Percentiles rank a stretch among this genome's conserved stretches.
Evolutionary conservation across 2,888 invertebrate genomes (phyloP).

Genomic region (Mechanitis mazaeus): DNA sequence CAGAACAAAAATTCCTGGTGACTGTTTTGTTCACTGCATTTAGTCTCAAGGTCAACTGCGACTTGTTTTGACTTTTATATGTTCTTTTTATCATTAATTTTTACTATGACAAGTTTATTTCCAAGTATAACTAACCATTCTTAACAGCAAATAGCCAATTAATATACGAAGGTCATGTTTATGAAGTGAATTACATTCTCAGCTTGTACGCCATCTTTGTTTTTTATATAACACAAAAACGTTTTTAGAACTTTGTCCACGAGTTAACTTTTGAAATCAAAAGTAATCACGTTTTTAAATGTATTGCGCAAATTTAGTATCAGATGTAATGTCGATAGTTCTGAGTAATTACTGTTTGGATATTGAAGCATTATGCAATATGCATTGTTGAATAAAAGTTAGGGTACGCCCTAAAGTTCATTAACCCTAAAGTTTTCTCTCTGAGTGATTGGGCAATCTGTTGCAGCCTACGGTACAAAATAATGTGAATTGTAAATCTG

Average conservation of each 20-base stretch:
- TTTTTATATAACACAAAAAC: too few relatives aligned
- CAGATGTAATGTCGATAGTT: slow-evolving; percentile 8
- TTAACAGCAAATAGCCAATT: background rate
- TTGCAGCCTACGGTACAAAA: slow-evolving; percentile 1
- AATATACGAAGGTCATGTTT: background rate
- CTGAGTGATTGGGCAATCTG: slow-evolving; percentile 1
- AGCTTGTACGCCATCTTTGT: too few relatives aligned
- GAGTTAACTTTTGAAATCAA: slow-evolving; percentile 6
- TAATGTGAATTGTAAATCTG: background rate
- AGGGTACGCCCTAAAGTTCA: slow-evolving; percentile 24
- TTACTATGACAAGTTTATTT: background rate
- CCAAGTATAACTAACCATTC: background rate
- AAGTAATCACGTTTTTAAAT: slow-evolving; percentile 1
- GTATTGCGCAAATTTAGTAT: slow-evolving; percentile 17
- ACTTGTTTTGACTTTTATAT: background rate
- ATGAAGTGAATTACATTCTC: background rate
- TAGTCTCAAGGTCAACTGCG: slow-evolving; percentile 17
- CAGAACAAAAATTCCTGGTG: slow-evolving; percentile 17
- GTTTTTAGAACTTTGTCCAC: too few relatives aligned
- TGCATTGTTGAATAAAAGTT: slow-evolving; percentile 23
- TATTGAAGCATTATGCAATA: slow-evolving; percentile 19
- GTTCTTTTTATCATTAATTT: background rate
- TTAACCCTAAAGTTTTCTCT: slow-evolving; percentile 18
- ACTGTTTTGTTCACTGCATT: slow-evolving; percentile 21
- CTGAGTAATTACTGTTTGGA: slow-evolving; percentile 13